Conservation (phyloP, 2,888 invertebrate genomes). For the Cataglyphis albicans region DNA sequence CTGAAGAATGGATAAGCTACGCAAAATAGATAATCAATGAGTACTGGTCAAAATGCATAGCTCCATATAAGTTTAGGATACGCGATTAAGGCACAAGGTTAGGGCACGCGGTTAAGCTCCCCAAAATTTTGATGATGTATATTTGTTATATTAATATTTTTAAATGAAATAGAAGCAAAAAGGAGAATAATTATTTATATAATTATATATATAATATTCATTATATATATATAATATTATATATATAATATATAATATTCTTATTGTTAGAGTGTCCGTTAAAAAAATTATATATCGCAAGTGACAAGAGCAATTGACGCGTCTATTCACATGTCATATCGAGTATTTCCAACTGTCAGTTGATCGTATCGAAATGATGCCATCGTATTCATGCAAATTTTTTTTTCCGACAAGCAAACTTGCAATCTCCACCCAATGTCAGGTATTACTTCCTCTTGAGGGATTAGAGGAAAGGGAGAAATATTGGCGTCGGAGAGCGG, state of each 20-base stretch:
- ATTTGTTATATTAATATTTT: too few species aligned
- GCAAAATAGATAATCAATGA: too few species aligned
- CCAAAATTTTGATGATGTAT: too few species aligned
- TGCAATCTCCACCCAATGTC: slow-evolving; percentile 41
- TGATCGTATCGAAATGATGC: slow-evolving; percentile 36
- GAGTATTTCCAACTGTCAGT: slow-evolving; percentile 34
- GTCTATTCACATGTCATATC: neutral
- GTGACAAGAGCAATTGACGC: slow-evolving; percentile 18
- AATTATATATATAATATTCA: too few species aligned
- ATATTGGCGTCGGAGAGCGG: slow-evolving; percentile 37
- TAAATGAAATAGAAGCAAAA: too few species aligned
- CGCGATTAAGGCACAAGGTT: too few species aligned
- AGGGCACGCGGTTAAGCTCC: too few species aligned
- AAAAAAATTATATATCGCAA: neutral
- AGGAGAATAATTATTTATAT: too few species aligned
- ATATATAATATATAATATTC: neutral
- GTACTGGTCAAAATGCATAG: too few species aligned
- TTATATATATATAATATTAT: too few species aligned
- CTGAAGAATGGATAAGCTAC: too few species aligned
- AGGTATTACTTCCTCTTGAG: slow-evolving; percentile 34
- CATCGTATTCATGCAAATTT: slow-evolving; percentile 46
- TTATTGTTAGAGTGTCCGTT: neutral
- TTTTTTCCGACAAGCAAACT: slow-evolving; percentile 41
- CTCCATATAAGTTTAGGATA: too few species aligned
- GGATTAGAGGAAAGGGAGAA: neutral